phyloP scores from a whole-genome alignment of 2,888 invertebrate species.

The Hyppa rectilinea region DNA sequence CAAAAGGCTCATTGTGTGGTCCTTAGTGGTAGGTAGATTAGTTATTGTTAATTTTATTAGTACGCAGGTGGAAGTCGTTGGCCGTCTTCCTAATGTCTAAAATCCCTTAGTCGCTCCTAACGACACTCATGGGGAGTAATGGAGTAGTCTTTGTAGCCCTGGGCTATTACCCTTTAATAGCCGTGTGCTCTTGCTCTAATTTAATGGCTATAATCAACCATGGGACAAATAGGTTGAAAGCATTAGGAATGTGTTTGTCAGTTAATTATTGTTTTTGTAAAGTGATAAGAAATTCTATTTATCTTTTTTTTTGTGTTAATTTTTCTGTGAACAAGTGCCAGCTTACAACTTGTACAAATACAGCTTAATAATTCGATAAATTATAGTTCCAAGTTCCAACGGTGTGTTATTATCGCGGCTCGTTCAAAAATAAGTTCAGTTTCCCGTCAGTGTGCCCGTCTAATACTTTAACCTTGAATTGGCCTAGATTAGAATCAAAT shows the following conservation, averaged over 20 bases:
- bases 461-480: too few relatives aligned
- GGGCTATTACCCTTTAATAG: conserved; percentile 59
- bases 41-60: conserved; percentile 53
- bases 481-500: too few relatives aligned
- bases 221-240: conserved; percentile 32
- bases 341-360: neutral
- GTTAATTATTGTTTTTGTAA: neutral
- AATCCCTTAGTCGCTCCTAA: conserved; percentile 59
- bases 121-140: conserved; percentile 52
- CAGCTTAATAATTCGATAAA: neutral
- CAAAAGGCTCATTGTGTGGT: conserved; percentile 3
- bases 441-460: too few relatives aligned
- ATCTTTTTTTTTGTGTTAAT: neutral
- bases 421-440: too few relatives aligned
- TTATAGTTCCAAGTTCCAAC: neutral
- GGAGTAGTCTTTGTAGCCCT: conserved; percentile 48
- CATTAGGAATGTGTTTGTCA: conserved; percentile 29
- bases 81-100: conserved; percentile 52
- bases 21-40: conserved; percentile 29
- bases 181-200: conserved; percentile 45
- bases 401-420: neutral
- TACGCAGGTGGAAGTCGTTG: conserved; percentile 44
- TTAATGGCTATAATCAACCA: conserved; percentile 47
- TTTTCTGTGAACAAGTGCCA: neutral
- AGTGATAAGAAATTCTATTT: neutral